Percentiles rank a stretch among this genome's conserved stretches.
These are phyloP conservation scores for Thecophora atra DNA, from an alignment of 2,888 invertebrate species.

Conservation along the genomic window DNA sequence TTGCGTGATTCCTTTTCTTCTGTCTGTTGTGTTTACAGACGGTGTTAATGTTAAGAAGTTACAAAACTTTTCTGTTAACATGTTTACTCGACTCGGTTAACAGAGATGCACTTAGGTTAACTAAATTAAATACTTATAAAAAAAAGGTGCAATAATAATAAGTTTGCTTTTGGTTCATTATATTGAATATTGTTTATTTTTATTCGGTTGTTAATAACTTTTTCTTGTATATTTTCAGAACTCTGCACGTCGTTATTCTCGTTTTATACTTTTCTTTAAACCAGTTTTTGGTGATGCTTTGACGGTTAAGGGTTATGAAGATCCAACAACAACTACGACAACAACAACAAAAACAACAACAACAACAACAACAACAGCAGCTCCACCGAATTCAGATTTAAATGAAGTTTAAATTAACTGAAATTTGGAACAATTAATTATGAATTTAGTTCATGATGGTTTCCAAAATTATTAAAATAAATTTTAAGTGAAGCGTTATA, in stretches of 20 bases:
- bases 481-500: too few relatives aligned
- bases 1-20: too few relatives aligned
- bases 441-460: too few relatives aligned
- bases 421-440: too few relatives aligned
- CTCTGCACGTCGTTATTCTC: slow-evolving; percentile 78
- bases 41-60: too few relatives aligned
- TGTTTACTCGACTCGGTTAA: too few relatives aligned
- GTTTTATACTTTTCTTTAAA: slow-evolving; percentile 77
- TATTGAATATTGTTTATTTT: neutral
- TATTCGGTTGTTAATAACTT: neutral
- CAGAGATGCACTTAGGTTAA: too few relatives aligned
- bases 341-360: slow-evolving; percentile 49
- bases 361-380: slow-evolving; percentile 40
- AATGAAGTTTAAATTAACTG: slow-evolving; percentile 46
- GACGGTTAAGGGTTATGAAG: slow-evolving; percentile 76
- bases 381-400: slow-evolving; percentile 39
- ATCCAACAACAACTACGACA: slow-evolving; percentile 57
- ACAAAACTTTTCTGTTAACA: too few relatives aligned
- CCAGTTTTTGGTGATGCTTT: slow-evolving; percentile 79
- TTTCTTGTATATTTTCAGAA: slow-evolving; percentile 72
- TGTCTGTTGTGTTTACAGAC: too few relatives aligned
- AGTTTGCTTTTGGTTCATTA: neutral
- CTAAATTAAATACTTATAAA: too few relatives aligned
- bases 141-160: too few relatives aligned
- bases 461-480: too few relatives aligned